phyloP scores from a whole-genome alignment of 2,888 invertebrate species.

The Scaptomyza parva region DNA sequence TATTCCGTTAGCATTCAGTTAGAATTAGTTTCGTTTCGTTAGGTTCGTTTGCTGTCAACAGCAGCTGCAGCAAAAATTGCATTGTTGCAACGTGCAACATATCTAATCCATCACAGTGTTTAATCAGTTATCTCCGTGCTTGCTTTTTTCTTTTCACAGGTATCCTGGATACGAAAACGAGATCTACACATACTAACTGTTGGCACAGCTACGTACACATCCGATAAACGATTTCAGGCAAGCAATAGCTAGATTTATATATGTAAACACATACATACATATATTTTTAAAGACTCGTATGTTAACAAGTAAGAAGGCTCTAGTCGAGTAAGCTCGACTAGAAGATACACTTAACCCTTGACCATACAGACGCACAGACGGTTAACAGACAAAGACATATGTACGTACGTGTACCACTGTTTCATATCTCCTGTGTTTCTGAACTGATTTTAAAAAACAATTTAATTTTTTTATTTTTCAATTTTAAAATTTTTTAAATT shows the following conservation, averaged over 20 bases:
- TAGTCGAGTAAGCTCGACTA: too few relatives aligned
- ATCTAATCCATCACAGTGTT: conserved; percentile 21
- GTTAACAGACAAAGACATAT: too few relatives aligned
- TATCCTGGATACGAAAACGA: conserved; percentile 83
- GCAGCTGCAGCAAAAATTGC: neutral
- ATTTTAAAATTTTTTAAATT: too few relatives aligned
- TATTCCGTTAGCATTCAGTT: too few relatives aligned
- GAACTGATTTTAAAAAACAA: too few relatives aligned
- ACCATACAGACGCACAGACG: too few relatives aligned
- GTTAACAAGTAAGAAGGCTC: too few relatives aligned
- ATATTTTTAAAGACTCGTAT: neutral
- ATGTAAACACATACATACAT: neutral
- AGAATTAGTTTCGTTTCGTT: neutral
- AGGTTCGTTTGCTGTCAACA: neutral
- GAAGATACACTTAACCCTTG: too few relatives aligned
- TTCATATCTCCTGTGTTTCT: too few relatives aligned
- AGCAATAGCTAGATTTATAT: too few relatives aligned
- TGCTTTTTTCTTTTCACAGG: conserved; percentile 66
- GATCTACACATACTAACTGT: conserved; percentile 83
- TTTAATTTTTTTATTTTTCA: too few relatives aligned
- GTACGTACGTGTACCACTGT: too few relatives aligned
- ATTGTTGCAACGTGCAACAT: neutral
- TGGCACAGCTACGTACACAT: conserved; percentile 82
- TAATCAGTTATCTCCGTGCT: conserved; percentile 53
- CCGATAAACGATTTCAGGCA: conserved; percentile 83